These are phyloP conservation scores for Drosophila erecta DNA, from an alignment of 1,140 invertebrate genomes.

Conservation along the genomic window DNA sequence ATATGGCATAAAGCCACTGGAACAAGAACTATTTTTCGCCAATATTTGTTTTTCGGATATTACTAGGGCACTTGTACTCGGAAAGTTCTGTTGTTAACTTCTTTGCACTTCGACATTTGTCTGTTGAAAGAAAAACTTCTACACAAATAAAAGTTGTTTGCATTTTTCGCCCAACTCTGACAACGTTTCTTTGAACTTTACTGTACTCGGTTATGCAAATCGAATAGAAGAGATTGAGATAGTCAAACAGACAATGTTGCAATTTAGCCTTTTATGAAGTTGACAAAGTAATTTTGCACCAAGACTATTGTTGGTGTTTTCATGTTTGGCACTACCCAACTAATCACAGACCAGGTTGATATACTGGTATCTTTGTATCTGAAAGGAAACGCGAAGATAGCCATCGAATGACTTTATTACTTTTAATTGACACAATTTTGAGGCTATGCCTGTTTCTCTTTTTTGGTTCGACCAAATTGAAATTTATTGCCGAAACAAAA, in stretches of 20 bases:
- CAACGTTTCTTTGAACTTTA: constrained; percentile 10
- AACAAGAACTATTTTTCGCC: constrained; percentile 2
- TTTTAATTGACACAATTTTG: constrained; percentile 48
- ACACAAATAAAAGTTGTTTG: constrained; percentile 16
- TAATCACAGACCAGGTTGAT: constrained; percentile 46
- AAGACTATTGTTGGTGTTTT: constrained; percentile 29
- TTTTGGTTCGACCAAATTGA: constrained; percentile 38
- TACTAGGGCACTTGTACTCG: constrained; percentile 39
- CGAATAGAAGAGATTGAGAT: constrained; percentile 39
- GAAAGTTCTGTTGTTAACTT: constrained; percentile 26
- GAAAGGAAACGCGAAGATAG: constrained; percentile 17
- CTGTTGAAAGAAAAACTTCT: constrained; percentile 42
- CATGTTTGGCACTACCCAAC: constrained; percentile 29
- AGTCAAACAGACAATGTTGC: constrained; percentile 26
- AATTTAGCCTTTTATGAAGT: constrained; percentile 43
- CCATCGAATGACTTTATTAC: constrained; percentile 46
- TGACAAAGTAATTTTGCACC: constrained; percentile 35
- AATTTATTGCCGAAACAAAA: constrained; percentile 51
- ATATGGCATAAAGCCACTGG: neutral
- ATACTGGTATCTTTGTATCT: neutral
- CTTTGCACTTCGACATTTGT: constrained; percentile 43
- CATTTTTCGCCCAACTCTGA: constrained; percentile 16
- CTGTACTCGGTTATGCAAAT: constrained; percentile 38
- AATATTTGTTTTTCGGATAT: constrained; percentile 20
- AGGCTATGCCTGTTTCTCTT: constrained; percentile 13